Evolutionary conservation across 2,113 vertebrate genomes (phyloP), one percentile per base, ranked within the genome.

Genomic region (Oriolus oriolus): DNA sequence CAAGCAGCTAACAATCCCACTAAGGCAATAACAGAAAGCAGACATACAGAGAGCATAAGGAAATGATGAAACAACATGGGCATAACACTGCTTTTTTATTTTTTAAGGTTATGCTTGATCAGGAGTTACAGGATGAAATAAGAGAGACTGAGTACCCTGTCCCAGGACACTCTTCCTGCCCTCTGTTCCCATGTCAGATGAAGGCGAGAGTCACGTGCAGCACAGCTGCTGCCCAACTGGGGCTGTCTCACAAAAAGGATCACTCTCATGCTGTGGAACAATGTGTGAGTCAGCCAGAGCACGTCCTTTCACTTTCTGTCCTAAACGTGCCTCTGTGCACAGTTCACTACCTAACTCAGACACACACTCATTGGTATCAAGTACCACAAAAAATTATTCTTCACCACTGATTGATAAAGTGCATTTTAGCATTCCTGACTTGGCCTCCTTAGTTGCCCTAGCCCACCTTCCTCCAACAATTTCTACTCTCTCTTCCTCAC

Each of bases 301-400:
- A 0, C 16, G 68, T 90, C 95, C 91, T 96, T 96, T 93, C 87
- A 54, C 87, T 91, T 96, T 94, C 90, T 90, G 44, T 95, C 93
- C 87, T 71, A 54, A 95, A 69, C 21, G 66, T 77, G 84, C 82
- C 57, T 37, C 59, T 69, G 22, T 66, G 69, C 74, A 69, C 75
- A 90, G 78, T 27, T 89, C 45, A 7, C 81, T 50, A 11, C 69
- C 65, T 60, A 78, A 75, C 53, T 64, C 81, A 71, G 53, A 33
- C 70, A 60, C 31, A 37, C 2, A 23, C 37, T 66, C 20, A 6
- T 39, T 60, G 33, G 50, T 50, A 45, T 31, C 26, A 22, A 4
- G 11, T 50, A 37, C 49, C 12, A 39, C 65, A 54, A 73, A 77
- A 84, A 81, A 27, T 45, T 28, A 57, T 26, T n/a, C 39, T 65